phyloP scores from a whole-genome alignment of 2,888 invertebrate genomes.

The Hipparchia sbordonii region DNA sequence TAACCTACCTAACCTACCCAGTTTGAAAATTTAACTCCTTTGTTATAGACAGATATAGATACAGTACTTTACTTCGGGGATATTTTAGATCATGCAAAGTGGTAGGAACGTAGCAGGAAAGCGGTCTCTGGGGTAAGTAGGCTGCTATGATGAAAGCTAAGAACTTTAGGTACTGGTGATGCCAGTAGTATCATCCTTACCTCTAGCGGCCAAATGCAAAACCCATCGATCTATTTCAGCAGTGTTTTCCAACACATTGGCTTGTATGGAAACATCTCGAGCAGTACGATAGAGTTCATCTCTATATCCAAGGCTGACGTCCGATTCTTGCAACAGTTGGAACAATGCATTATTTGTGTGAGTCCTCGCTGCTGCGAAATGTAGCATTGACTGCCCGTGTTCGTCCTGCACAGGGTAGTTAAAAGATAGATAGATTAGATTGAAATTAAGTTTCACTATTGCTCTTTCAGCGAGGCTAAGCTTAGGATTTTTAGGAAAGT shows the following conservation, averaged over 20 bases:
- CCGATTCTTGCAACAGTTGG: slow-evolving; percentile 90
- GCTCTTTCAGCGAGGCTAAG: no score
- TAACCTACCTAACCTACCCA: no score
- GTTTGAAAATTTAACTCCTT: no score
- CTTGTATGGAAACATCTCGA: slow-evolving; percentile 91
- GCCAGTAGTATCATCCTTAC: slow-evolving; percentile 61
- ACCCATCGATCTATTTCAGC: slow-evolving; percentile 92
- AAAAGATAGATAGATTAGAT: neutral
- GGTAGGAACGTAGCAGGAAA: no score
- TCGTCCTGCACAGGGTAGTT: slow-evolving; percentile 85
- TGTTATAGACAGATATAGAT: no score
- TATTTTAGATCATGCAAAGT: no score
- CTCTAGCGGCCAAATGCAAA: slow-evolving; percentile 89
- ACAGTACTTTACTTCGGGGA: no score
- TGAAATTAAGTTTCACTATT: no score
- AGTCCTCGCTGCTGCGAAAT: slow-evolving; percentile 92
- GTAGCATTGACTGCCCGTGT: slow-evolving; percentile 94
- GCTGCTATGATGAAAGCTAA: no score
- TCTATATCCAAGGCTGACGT: slow-evolving; percentile 90
- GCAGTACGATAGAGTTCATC: slow-evolving; percentile 95
- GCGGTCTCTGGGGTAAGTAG: no score
- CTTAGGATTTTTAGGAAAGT: no score
- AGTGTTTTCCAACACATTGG: slow-evolving; percentile 90
- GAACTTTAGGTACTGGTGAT: no score
- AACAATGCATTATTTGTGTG: slow-evolving; percentile 91